Evolutionary conservation across 2,113 vertebrate species (phyloP).

Genomic region (Burhinus oedicnemus): DNA sequence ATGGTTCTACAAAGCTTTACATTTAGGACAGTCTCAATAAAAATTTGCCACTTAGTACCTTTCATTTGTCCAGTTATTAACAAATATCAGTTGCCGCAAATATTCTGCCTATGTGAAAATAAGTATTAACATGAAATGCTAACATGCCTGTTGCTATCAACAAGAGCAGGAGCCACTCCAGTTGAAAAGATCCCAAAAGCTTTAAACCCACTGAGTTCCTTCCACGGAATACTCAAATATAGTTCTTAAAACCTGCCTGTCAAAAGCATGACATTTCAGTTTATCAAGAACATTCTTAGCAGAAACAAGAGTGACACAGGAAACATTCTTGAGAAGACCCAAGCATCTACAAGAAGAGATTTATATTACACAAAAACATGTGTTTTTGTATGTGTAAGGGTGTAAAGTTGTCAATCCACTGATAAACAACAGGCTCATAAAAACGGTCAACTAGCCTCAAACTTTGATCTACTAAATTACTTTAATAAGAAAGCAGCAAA

Average conservation of each 20-base stretch:
- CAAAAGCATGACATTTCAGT: not conserved
- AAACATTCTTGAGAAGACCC: not conserved
- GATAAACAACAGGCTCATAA: not conserved
- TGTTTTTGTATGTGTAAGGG: accelerated
- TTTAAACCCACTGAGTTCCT: not conserved
- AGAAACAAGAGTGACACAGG: not conserved
- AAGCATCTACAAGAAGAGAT: not conserved
- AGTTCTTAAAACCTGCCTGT: not conserved
- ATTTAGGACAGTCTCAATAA: not conserved
- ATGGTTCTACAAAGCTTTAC: not conserved
- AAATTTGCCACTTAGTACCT: not conserved
- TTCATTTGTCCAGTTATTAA: not conserved
- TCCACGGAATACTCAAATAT: not conserved
- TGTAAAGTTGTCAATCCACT: not conserved
- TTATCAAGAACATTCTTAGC: not conserved
- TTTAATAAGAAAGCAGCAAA: not conserved
- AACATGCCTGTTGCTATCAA: not conserved
- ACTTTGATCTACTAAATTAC: not conserved
- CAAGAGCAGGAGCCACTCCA: not conserved
- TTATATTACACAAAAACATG: not conserved
- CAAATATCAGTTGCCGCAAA: not conserved
- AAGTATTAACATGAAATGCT: not conserved
- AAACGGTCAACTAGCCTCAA: not conserved
- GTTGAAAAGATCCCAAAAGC: not conserved
- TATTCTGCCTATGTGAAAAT: not conserved